Conservation (phyloP, 2,797 vertebrate species). For the Phalanger gymnotis region DNA sequence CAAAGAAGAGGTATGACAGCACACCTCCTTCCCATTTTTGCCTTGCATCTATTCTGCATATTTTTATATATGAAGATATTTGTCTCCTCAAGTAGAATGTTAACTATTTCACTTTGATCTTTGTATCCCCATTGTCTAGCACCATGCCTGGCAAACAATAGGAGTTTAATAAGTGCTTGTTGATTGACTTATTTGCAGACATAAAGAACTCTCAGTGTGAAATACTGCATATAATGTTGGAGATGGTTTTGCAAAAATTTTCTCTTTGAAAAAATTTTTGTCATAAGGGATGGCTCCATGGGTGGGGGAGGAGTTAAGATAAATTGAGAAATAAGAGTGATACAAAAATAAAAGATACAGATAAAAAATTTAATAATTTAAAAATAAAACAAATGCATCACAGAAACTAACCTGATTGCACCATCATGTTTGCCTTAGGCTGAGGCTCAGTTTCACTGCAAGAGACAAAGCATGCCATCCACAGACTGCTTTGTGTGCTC, state of each 20-base stretch:
- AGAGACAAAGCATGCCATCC: neutral
- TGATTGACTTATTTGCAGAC: neutral
- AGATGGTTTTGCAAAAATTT: too few relatives aligned
- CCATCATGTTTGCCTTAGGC: neutral
- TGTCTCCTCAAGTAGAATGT: too few relatives aligned
- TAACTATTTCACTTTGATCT: too few relatives aligned
- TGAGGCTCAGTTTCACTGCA: neutral
- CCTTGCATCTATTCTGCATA: too few relatives aligned
- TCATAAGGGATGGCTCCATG: neutral
- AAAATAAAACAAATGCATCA: neutral
- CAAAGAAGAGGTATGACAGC: neutral
- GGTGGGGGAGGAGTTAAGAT: neutral
- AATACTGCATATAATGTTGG: too few relatives aligned
- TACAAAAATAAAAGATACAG: neutral
- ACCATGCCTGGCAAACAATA: neutral
- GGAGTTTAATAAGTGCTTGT: neutral
- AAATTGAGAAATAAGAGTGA: neutral
- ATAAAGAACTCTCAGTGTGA: too few relatives aligned
- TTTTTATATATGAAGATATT: too few relatives aligned
- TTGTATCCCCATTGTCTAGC: neutral
- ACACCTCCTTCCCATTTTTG: neutral
- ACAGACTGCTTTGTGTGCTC: neutral
- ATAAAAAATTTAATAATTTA: neutral
- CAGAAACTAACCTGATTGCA: neutral
- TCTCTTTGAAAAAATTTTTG: neutral